phyloP scores from a whole-genome alignment of 2,888 invertebrate species.

The Margaritifera margaritifera region DNA sequence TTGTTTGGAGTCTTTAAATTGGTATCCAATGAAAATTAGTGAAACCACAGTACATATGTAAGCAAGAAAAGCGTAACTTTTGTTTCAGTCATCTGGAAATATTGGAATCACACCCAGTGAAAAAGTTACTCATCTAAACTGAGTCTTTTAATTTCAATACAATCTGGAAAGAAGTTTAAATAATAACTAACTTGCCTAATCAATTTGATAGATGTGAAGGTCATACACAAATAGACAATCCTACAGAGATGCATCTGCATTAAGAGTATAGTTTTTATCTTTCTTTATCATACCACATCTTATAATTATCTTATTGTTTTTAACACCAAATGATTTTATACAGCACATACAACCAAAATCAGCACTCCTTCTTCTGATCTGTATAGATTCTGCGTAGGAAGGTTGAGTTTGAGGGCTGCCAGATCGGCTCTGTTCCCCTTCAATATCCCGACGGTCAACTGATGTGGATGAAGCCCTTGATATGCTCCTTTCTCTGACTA shows the following conservation, averaged over 20 bases:
- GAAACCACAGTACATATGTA: too few relatives aligned
- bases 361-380: conserved; percentile 33
- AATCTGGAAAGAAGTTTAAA: background rate
- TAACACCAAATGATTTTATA: too few relatives aligned
- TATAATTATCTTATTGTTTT: too few relatives aligned
- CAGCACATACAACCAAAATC: conserved; percentile 41
- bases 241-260: background rate
- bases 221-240: background rate
- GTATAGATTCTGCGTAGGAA: conserved; percentile 19
- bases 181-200: background rate
- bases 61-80: too few relatives aligned
- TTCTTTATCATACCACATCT: too few relatives aligned
- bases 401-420: conserved; percentile 11
- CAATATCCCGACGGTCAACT: conserved; percentile 18
- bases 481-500: conserved; percentile 39
- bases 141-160: background rate
- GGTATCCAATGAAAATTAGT: too few relatives aligned
- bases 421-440: conserved; percentile 25
- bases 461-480: conserved; percentile 30
- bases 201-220: background rate
- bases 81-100: conserved; percentile 8
- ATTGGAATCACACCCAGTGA: conserved; percentile 8
- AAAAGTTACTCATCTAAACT: background rate
- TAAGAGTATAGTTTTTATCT: too few relatives aligned
- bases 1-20: too few relatives aligned